Percentiles rank a stretch among this genome's conserved stretches.
These are phyloP conservation scores for Brachypteracias leptosomus DNA, from an alignment of 2,113 vertebrate species.

Conservation along the genomic window DNA sequence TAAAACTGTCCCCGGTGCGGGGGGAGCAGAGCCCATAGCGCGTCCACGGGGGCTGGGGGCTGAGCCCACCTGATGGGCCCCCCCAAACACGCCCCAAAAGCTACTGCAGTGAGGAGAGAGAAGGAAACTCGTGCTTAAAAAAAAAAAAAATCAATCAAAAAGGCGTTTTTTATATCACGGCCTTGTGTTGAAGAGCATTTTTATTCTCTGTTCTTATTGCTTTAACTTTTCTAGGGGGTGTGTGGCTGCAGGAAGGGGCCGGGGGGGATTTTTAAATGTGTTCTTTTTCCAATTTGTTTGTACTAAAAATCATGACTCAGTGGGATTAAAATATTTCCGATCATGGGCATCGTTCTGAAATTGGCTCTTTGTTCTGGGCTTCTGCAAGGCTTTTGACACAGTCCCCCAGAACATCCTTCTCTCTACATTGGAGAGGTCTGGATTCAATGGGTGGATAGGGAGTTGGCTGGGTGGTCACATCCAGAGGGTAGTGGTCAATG, in stretches of 20 bases:
- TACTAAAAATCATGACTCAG: conserved; percentile 1
- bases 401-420: no score
- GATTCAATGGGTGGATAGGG: no score
- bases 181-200: background rate
- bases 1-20: conserved; percentile 89
- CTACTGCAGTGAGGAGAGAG: background rate
- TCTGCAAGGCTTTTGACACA: no score
- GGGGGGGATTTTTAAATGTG: background rate
- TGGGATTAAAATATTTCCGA: conserved; percentile 43
- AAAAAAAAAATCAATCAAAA: background rate
- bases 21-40: conserved; percentile 88
- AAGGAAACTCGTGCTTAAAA: background rate
- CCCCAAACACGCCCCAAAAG: background rate
- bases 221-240: background rate
- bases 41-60: conserved; percentile 79
- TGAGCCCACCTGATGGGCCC: background rate
- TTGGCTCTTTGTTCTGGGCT: background rate
- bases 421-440: no score
- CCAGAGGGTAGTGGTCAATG: no score
- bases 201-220: background rate
- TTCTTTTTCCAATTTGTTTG: conserved; percentile 2
- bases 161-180: background rate
- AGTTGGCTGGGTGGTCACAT: no score
- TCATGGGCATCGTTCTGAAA: background rate
- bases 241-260: background rate